phyloP scores from a whole-genome alignment of 1,140 invertebrate genomes.

The Hycleus phaleratus region DNA sequence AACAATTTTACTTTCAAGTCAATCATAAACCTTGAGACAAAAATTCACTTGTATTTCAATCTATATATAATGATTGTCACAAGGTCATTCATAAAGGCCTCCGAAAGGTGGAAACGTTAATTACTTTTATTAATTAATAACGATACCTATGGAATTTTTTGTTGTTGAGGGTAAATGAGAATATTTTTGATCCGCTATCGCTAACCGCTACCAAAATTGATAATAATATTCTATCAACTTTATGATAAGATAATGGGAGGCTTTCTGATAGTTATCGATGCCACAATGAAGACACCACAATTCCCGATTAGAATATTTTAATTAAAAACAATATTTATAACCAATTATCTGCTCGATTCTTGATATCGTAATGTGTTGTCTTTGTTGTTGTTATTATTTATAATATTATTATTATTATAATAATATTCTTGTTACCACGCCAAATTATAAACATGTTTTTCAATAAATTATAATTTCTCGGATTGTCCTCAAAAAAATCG shows the following conservation, averaged over 20 bases:
- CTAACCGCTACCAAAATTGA: not conserved
- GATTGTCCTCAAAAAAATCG: too few species aligned
- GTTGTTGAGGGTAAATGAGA: not conserved
- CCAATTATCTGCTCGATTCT: not conserved
- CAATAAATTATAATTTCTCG: too few species aligned
- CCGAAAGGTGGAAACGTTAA: too few species aligned
- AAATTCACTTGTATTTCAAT: not conserved
- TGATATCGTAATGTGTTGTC: too few species aligned
- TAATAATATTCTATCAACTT: too few species aligned
- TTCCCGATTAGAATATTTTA: not conserved
- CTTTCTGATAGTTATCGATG: too few species aligned
- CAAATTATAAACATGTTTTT: slow-evolving; percentile 12
- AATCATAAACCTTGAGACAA: not conserved
- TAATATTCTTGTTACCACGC: slow-evolving; percentile 6
- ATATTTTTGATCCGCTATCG: not conserved
- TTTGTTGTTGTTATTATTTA: slow-evolving; percentile 4
- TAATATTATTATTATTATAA: not conserved
- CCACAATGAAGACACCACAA: too few species aligned
- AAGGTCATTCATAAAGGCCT: not conserved
- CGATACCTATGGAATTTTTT: not conserved
- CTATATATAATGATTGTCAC: not conserved
- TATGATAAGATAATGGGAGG: too few species aligned
- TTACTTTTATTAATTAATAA: not conserved
- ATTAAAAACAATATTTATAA: slow-evolving; percentile 9
- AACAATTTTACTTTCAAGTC: not conserved